A percentile compares a stretch with the other conserved stretches of the same genome.
Conservation (phyloP, 2,797 vertebrate genomes). For the Pampus argenteus region DNA sequence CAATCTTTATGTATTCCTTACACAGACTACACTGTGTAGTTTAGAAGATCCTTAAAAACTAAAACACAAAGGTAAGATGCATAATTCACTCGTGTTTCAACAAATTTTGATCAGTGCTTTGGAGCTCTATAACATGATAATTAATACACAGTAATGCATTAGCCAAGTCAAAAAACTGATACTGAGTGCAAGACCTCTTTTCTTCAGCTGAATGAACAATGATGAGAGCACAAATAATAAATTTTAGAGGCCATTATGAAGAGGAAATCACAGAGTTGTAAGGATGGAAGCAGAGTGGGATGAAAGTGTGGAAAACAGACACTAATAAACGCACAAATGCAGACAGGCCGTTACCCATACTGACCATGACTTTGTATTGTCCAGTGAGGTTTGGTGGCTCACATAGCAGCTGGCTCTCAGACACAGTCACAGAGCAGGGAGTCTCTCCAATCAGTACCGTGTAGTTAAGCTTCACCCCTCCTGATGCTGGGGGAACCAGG, state of each 20-base stretch:
- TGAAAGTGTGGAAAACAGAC: background rate
- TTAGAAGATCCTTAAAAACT: background rate
- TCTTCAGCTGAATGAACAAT: slow-evolving; percentile 64
- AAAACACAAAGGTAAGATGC: background rate
- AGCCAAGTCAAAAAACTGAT: slow-evolving; percentile 29
- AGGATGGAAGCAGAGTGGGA: slow-evolving; percentile 4
- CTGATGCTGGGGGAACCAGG: slow-evolving; percentile 93
- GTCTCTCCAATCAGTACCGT: slow-evolving; percentile 96
- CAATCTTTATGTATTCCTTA: background rate
- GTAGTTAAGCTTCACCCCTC: slow-evolving; percentile 97
- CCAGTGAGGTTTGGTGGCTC: slow-evolving; percentile 96
- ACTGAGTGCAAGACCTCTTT: slow-evolving; percentile 52
- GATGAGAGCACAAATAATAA: slow-evolving; percentile 56
- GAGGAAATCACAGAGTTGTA: slow-evolving; percentile 37
- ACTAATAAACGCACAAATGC: slow-evolving; percentile 10
- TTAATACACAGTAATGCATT: background rate
- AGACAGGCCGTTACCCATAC: slow-evolving; percentile 32
- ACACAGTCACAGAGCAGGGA: slow-evolving; percentile 94
- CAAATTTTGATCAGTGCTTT: background rate
- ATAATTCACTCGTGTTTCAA: background rate
- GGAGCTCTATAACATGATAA: background rate
- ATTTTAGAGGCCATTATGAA: slow-evolving; percentile 56
- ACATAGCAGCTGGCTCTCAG: slow-evolving; percentile 96
- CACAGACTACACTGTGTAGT: background rate
- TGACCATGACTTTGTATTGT: slow-evolving; percentile 94